Evolutionary conservation across 2,888 invertebrate species (phyloP).

Genomic region (Andrena fulva): DNA sequence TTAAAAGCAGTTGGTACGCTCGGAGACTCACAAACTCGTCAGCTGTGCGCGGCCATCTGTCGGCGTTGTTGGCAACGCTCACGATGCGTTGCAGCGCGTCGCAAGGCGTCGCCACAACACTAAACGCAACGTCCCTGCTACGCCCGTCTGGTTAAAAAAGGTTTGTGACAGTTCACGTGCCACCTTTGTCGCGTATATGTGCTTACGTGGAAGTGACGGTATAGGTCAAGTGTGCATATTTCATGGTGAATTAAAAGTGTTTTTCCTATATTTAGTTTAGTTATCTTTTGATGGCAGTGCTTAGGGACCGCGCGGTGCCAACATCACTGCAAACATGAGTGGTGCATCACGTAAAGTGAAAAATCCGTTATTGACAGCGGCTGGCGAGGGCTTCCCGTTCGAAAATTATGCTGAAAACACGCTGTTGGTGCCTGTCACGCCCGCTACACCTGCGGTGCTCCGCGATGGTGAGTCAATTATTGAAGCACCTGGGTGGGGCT

Average conservation of each 20-base stretch:
- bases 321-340: constrained; percentile 77
- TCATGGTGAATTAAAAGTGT: constrained; percentile 34
- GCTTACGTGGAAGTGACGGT: constrained; percentile 54
- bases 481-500: constrained; percentile 70
- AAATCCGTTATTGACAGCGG: constrained; percentile 91
- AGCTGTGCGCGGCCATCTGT: not conserved
- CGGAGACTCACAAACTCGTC: not conserved
- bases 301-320: constrained; percentile 28
- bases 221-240: constrained; percentile 14
- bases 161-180: constrained; percentile 1
- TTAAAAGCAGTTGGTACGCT: not conserved
- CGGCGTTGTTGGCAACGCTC: not conserved
- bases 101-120: not conserved
- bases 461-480: constrained; percentile 79
- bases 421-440: constrained; percentile 89
- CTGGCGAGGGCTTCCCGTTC: constrained; percentile 90
- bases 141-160: not conserved
- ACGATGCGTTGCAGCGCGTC: not conserved
- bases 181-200: constrained; percentile 7
- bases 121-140: not conserved
- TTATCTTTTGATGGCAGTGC: constrained; percentile 63
- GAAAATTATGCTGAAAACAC: constrained; percentile 91
- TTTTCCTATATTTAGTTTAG: constrained; percentile 32
- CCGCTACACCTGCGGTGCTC: constrained; percentile 79
- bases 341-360: constrained; percentile 85